phyloP scores from a whole-genome alignment of 2,888 invertebrate species.

The Amblyteles armatorius region DNA sequence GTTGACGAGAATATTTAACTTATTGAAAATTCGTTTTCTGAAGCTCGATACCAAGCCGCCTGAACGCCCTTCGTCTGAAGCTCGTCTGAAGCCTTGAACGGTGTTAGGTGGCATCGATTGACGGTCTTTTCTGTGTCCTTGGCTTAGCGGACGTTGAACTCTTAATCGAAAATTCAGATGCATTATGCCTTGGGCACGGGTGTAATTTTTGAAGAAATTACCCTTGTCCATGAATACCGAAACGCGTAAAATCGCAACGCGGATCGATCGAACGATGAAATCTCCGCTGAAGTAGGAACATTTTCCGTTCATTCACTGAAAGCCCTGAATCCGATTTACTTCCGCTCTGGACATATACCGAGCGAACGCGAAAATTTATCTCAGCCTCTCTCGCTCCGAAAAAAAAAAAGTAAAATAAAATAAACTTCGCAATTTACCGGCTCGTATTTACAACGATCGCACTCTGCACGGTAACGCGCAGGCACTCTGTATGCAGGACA shows the following conservation, averaged over 20 bases:
- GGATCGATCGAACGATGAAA: constrained; percentile 11
- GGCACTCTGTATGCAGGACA: neutral
- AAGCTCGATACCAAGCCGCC: constrained; percentile 6
- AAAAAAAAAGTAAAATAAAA: constrained; percentile 7
- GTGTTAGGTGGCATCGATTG: constrained; percentile 22
- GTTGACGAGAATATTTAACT: constrained; percentile 69
- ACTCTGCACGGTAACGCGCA: neutral
- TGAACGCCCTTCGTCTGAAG: no score
- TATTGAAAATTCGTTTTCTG: constrained; percentile 60
- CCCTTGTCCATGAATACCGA: no score
- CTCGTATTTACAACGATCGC: constrained; percentile 28
- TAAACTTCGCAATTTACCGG: constrained; percentile 15
- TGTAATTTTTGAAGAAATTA: no score
- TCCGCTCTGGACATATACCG: neutral
- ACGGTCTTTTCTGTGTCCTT: neutral
- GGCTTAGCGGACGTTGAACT: constrained; percentile 27
- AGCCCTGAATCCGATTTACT: constrained; percentile 4
- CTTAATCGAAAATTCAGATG: neutral
- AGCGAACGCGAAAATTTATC: constrained; percentile 1
- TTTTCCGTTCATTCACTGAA: constrained; percentile 26
- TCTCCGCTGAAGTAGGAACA: neutral
- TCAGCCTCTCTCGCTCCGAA: constrained; percentile 1
- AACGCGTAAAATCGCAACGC: neutral
- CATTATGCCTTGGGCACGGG: no score
- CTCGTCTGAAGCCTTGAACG: constrained; percentile 15